Evolutionary conservation across 2,797 vertebrate genomes (phyloP).

Genomic region (Australoheros facetus): DNA sequence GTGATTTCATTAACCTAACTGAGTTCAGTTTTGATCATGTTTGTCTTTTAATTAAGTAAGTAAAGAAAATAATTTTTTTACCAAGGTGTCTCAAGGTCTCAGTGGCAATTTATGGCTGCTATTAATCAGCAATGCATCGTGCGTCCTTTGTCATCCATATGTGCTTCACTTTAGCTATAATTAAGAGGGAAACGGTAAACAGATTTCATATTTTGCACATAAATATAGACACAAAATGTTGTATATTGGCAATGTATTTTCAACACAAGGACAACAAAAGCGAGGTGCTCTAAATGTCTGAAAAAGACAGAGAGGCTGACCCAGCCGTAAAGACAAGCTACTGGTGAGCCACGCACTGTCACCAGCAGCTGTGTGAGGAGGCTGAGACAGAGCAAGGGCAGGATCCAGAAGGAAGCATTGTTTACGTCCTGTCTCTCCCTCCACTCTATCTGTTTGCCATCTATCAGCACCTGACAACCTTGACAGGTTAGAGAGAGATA

Average conservation of each 20-base stretch:
- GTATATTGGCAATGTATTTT: neutral
- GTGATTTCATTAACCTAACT: too few species aligned
- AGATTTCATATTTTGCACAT: neutral
- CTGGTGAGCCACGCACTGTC: neutral
- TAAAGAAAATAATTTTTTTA: neutral
- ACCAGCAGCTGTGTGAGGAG: neutral
- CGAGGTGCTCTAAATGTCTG: neutral
- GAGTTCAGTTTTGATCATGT: too few species aligned
- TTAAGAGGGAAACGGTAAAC: neutral
- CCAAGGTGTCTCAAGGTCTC: neutral
- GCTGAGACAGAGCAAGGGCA: conserved; percentile 37
- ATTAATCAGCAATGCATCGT: neutral
- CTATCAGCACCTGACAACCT: conserved; percentile 67
- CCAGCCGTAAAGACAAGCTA: neutral
- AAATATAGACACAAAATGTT: neutral
- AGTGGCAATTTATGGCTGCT: neutral
- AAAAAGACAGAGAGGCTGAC: neutral
- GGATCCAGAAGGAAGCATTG: conserved; percentile 26
- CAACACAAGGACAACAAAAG: neutral
- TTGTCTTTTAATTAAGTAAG: too few species aligned
- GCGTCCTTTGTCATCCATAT: neutral
- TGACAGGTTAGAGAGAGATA: conserved; percentile 68
- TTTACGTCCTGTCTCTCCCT: conserved; percentile 51
- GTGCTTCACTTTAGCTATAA: neutral
- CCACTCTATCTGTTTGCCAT: conserved; percentile 61